A percentile compares a stretch with the other conserved stretches of the same genome.
phyloP scores from a whole-genome alignment of 1,140 invertebrate species.

The Bombyx mandarina region DNA sequence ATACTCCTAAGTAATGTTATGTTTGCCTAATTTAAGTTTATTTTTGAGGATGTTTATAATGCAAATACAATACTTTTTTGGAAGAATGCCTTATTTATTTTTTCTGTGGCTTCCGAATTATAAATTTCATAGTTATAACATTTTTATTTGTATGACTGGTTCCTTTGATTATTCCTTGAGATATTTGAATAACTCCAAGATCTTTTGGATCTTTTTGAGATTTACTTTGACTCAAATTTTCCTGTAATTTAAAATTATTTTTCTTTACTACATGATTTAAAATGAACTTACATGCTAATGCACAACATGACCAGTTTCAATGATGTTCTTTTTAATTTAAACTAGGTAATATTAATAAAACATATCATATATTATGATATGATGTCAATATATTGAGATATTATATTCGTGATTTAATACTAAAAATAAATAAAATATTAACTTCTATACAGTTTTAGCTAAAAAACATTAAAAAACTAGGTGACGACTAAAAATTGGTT shows the following conservation, averaged over 20 bases:
- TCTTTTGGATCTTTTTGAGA: slow-evolving; percentile 6
- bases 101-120: slow-evolving; percentile 25
- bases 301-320: too few relatives aligned
- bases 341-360: too few relatives aligned
- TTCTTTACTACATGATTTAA: not conserved
- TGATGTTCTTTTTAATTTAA: too few relatives aligned
- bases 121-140: slow-evolving; percentile 32
- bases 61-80: not conserved
- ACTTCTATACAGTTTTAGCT: too few relatives aligned
- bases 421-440: not conserved
- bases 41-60: not conserved
- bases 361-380: too few relatives aligned
- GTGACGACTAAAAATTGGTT: too few relatives aligned
- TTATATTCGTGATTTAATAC: not conserved
- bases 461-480: too few relatives aligned
- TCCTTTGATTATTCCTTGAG: slow-evolving; percentile 30
- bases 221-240: not conserved
- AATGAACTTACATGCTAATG: too few relatives aligned
- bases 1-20: slow-evolving; percentile 40
- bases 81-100: slow-evolving; percentile 4
- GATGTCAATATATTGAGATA: not conserved
- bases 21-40: not conserved
- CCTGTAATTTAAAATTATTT: slow-evolving; percentile 1
- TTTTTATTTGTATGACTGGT: slow-evolving; percentile 32
- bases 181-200: slow-evolving; percentile 27